Conservation (phyloP, 2,113 vertebrate species). For the Mobula birostris region DNA sequence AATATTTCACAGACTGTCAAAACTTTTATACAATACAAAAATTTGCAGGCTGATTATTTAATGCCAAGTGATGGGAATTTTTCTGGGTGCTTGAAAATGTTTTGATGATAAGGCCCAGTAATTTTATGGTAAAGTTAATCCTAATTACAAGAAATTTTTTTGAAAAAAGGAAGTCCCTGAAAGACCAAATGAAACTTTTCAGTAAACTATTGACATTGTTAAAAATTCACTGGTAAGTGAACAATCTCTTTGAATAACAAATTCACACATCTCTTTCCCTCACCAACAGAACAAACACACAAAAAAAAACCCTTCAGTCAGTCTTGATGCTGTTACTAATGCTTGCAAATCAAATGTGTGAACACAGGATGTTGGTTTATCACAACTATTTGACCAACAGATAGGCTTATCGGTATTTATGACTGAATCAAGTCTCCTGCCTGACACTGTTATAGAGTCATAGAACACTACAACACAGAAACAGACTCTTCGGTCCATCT, state of each 20-base stretch:
- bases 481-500: no score
- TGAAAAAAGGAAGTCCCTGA: background rate
- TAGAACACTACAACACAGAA: no score
- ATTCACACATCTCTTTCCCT: background rate
- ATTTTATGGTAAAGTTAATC: background rate
- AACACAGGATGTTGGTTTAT: conserved; percentile 18
- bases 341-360: background rate
- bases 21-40: background rate
- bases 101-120: background rate
- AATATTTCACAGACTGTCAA: background rate
- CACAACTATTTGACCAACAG: background rate
- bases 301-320: background rate
- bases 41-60: background rate
- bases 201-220: background rate
- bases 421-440: background rate
- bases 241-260: background rate
- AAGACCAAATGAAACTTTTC: background rate
- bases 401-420: background rate
- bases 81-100: background rate
- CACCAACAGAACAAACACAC: background rate
- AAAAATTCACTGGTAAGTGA: background rate
- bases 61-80: background rate
- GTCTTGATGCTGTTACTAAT: background rate
- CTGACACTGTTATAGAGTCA: no score
- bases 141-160: no score